Conservation (phyloP, 2,113 vertebrate species). For the Microtus richardsoni region DNA sequence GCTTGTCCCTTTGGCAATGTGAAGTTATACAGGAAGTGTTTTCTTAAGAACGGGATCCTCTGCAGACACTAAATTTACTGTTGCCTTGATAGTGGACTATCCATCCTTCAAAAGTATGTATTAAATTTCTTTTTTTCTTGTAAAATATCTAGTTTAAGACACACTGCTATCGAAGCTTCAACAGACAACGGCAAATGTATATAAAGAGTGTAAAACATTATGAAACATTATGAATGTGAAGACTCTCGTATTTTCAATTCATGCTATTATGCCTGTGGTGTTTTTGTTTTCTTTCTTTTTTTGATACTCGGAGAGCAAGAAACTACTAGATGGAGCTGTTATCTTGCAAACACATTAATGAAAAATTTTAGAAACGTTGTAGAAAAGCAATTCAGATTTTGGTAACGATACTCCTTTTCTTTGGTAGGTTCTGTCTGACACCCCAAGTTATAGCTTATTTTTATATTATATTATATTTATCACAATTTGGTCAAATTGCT, state of each 20-base stretch:
- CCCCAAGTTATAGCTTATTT: neutral
- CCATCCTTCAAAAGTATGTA: neutral
- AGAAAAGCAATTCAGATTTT: neutral
- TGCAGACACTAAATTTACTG: neutral
- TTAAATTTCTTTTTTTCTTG: neutral
- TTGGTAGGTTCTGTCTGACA: neutral
- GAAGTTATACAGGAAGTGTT: neutral
- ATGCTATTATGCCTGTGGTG: neutral
- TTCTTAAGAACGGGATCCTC: neutral
- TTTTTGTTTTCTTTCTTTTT: neutral
- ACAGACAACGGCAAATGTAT: neutral
- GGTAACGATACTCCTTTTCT: neutral
- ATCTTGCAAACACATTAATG: constrained; percentile 9
- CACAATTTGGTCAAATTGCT: constrained; percentile 10
- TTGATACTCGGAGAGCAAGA: neutral
- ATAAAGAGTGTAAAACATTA: neutral
- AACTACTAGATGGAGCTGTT: neutral
- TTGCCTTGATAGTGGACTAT: neutral
- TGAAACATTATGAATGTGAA: neutral
- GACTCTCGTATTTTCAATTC: neutral
- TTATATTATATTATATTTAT: too few species aligned
- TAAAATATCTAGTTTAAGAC: neutral
- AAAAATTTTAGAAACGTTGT: constrained; percentile 7
- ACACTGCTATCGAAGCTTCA: neutral
- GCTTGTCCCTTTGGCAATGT: neutral